These are phyloP conservation scores for Australoheros scitulus DNA, from an alignment of 2,113 vertebrate genomes.

Conservation along the genomic window DNA sequence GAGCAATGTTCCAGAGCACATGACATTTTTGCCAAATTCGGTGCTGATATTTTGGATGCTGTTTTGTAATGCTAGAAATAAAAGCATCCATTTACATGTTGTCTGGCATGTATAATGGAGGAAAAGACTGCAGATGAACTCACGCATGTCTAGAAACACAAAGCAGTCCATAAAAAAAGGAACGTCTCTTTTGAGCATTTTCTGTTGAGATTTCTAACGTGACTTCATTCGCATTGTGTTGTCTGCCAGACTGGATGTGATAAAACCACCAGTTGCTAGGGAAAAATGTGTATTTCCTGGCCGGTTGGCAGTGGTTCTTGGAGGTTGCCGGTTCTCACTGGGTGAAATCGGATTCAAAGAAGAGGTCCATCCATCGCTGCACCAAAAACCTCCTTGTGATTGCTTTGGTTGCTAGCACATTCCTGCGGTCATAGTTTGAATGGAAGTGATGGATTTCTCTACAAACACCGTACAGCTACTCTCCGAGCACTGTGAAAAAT, in stretches of 20 bases:
- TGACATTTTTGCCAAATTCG: background rate
- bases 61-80: background rate
- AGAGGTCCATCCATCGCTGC: too few relatives aligned
- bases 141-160: too few relatives aligned
- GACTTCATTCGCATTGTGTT: too few relatives aligned
- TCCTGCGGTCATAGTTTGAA: too few relatives aligned
- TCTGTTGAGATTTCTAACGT: too few relatives aligned
- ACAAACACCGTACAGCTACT: fast-evolving
- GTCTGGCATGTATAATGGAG: background rate
- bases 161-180: too few relatives aligned
- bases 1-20: background rate
- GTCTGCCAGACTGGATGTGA: background rate
- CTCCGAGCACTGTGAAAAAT: background rate
- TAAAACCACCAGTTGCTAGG: background rate
- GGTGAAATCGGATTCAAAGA: background rate
- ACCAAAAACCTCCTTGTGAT: background rate
- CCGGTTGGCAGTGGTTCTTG: background rate
- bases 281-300: fast-evolving
- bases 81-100: conserved; percentile 24
- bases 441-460: background rate
- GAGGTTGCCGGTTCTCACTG: background rate
- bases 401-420: too few relatives aligned
- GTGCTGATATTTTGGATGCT: too few relatives aligned
- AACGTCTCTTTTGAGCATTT: too few relatives aligned
- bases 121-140: too few relatives aligned